phyloP scores from a whole-genome alignment of 2,888 invertebrate genomes.

The Trichopoda pennipes region DNA sequence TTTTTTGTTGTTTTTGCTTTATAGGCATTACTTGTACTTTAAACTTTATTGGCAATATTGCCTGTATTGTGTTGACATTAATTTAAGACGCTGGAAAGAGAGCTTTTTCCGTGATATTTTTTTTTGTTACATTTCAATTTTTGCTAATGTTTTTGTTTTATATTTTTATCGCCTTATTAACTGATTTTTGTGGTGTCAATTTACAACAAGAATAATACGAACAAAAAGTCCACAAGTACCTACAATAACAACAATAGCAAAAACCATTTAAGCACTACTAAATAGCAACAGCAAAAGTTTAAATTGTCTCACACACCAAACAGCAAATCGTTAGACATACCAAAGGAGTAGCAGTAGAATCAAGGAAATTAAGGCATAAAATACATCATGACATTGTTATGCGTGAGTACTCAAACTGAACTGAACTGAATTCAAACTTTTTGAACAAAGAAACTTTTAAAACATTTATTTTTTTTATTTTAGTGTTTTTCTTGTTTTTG shows the following conservation, averaged over 20 bases:
- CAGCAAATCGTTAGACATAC: constrained; percentile 11
- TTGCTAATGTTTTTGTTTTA: constrained; percentile 49
- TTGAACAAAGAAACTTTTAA: constrained; percentile 51
- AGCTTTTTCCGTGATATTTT: no score
- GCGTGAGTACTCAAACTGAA: constrained; percentile 57
- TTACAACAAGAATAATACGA: constrained; percentile 70
- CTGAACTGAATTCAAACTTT: constrained; percentile 28
- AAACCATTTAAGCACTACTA: constrained; percentile 51
- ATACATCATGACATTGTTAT: constrained; percentile 67
- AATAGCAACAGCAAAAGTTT: constrained; percentile 41
- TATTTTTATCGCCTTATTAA: constrained; percentile 77
- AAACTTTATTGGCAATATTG: constrained; percentile 67
- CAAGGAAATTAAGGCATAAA: constrained; percentile 67
- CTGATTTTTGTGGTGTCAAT: constrained; percentile 79
- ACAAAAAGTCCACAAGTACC: constrained; percentile 61
- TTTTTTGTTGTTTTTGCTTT: constrained; percentile 42
- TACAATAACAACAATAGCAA: constrained; percentile 51
- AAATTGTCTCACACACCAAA: not conserved
- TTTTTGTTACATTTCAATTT: not conserved
- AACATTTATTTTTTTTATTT: constrained; percentile 38
- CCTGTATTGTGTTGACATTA: constrained; percentile 61
- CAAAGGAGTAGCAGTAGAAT: constrained; percentile 34
- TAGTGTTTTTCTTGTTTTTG: constrained; percentile 14
- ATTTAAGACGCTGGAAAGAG: constrained; percentile 67
- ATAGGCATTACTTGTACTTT: constrained; percentile 60